Percentiles rank a stretch among this genome's conserved stretches.
Conservation (phyloP, 1,140 invertebrate genomes). For the Zelostemma sp. region DNA sequence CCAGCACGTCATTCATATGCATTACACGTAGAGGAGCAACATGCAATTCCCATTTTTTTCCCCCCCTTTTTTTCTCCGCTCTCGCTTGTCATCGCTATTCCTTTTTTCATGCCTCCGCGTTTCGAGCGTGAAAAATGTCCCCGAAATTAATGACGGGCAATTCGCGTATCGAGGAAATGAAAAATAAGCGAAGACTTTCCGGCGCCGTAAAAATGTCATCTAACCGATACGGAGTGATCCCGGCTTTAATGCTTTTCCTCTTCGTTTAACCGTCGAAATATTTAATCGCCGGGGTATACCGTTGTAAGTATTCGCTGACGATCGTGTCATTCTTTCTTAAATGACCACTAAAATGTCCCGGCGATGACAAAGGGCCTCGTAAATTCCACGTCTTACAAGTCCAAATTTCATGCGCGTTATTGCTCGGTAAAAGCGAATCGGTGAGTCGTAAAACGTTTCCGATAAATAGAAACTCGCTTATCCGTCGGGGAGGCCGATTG, state of each 20-base stretch:
- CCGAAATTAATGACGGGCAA: not conserved
- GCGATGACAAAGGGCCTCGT: constrained; percentile 37
- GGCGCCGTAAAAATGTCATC: constrained; percentile 58
- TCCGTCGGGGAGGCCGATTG: not conserved
- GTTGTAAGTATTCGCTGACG: constrained; percentile 50
- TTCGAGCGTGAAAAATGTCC: not conserved
- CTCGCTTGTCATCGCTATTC: constrained; percentile 25
- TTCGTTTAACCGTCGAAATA: constrained; percentile 49
- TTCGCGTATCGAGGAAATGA: not conserved
- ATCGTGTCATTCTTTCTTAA: constrained; percentile 48
- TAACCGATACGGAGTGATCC: constrained; percentile 43
- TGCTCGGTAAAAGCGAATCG: constrained; percentile 7
- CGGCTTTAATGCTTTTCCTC: constrained; percentile 53
- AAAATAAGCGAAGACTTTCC: constrained; percentile 22
- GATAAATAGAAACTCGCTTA: not conserved
- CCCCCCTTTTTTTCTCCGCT: not conserved
- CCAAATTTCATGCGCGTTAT: constrained; percentile 46
- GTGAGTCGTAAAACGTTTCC: not conserved
- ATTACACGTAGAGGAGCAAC: constrained; percentile 37
- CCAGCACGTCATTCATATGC: constrained; percentile 60
- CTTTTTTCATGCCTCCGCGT: constrained; percentile 1
- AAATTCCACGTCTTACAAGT: constrained; percentile 49
- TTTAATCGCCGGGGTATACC: constrained; percentile 43
- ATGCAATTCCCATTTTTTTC: constrained; percentile 12
- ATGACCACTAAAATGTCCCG: constrained; percentile 41